Percentiles rank a stretch among this genome's conserved stretches.
These are phyloP conservation scores for Cyaniris semiargus DNA, from an alignment of 2,888 invertebrate genomes.

Conservation along the genomic window DNA sequence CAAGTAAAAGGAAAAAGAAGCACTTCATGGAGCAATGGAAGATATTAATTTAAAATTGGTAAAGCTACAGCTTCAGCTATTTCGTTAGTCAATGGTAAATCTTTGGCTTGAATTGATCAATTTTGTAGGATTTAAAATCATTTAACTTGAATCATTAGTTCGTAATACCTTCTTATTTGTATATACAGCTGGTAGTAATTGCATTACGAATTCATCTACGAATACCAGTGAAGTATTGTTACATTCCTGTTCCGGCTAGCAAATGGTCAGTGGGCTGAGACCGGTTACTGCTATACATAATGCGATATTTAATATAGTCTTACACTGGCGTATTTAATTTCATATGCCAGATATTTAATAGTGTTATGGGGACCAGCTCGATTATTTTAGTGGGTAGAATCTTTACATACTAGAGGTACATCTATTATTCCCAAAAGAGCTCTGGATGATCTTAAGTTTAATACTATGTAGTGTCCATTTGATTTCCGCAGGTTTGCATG, in stretches of 20 bases:
- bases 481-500: too few relatives aligned
- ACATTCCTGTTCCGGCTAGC: slow-evolving; percentile 38
- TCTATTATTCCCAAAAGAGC: too few relatives aligned
- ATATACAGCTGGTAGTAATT: neutral
- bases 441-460: too few relatives aligned
- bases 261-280: slow-evolving; percentile 38
- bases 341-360: neutral
- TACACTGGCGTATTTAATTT: neutral
- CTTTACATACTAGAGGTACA: too few relatives aligned
- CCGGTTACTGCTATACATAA: slow-evolving; percentile 34
- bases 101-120: neutral
- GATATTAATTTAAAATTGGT: neutral
- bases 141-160: neutral
- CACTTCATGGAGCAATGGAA: neutral
- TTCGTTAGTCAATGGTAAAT: neutral
- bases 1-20: neutral
- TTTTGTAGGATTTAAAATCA: neutral
- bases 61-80: too few relatives aligned
- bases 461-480: too few relatives aligned
- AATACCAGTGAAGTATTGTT: slow-evolving; percentile 19
- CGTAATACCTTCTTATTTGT: neutral
- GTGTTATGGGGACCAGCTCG: neutral
- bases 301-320: neutral
- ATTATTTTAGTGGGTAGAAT: neutral
- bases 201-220: neutral